phyloP scores from a whole-genome alignment of 2,797 vertebrate species.

The Phoxinus dragarum region DNA sequence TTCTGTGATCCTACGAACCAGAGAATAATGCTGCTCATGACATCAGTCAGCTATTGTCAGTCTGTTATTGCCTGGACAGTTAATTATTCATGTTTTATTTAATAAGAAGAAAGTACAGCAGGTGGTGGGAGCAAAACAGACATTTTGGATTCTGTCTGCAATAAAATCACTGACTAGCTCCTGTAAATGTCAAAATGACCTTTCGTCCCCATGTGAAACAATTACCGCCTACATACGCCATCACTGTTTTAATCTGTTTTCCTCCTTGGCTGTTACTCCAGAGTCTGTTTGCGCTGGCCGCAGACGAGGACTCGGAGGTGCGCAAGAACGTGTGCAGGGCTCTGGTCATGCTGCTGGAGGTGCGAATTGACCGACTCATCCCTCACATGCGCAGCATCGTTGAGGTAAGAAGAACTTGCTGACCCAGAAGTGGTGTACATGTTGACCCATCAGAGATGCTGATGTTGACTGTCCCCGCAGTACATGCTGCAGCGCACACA shows the following conservation, averaged over 20 bases:
- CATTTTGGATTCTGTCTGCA: background rate
- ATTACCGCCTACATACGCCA: too few species aligned
- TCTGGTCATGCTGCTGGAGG: slow-evolving; percentile 94
- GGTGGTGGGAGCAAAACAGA: background rate
- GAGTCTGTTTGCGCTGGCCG: slow-evolving; percentile 93
- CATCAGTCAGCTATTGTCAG: too few species aligned
- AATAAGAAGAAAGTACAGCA: too few species aligned
- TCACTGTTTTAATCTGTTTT: background rate
- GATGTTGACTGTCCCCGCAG: slow-evolving; percentile 64
- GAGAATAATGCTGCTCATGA: too few species aligned
- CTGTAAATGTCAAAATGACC: background rate
- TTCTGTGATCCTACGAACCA: too few species aligned
- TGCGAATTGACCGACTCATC: slow-evolving; percentile 91
- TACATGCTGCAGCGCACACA: slow-evolving; percentile 97
- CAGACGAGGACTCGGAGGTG: slow-evolving; percentile 94
- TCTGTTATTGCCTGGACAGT: too few species aligned
- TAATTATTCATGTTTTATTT: too few species aligned
- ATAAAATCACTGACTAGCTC: background rate
- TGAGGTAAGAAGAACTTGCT: slow-evolving; percentile 78
- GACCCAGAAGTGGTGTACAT: background rate
- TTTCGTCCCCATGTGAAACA: background rate
- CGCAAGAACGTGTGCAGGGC: slow-evolving; percentile 93
- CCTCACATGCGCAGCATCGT: slow-evolving; percentile 98
- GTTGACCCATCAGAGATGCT: background rate
- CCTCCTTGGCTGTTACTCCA: slow-evolving; percentile 54